Evolutionary conservation across 2,797 vertebrate genomes (phyloP).

Genomic region (Arrhamphus sclerolepis): DNA sequence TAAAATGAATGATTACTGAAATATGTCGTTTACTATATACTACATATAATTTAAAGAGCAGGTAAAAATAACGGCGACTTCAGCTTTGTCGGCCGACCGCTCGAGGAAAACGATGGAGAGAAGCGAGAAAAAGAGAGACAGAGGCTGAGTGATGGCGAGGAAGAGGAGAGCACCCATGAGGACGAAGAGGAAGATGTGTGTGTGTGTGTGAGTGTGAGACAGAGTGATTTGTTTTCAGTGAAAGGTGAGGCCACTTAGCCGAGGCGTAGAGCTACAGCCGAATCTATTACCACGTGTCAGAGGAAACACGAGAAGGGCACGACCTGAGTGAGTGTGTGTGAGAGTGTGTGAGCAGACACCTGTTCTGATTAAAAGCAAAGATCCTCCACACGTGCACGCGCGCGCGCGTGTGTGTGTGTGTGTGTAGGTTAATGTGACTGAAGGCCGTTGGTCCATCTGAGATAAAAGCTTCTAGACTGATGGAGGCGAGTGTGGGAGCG

Average conservation of each 20-base stretch:
- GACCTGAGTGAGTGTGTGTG: slow-evolving; percentile 74
- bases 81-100: not conserved
- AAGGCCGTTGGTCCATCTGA: slow-evolving; percentile 35
- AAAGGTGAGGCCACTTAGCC: slow-evolving; percentile 97
- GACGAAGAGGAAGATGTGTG: slow-evolving; percentile 18
- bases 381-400: not conserved
- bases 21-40: no score
- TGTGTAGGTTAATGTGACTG: slow-evolving; percentile 24
- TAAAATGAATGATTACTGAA: no score
- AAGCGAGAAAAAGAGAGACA: slow-evolving; percentile 3
- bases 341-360: not conserved
- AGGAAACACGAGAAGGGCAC: slow-evolving; percentile 94
- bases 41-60: no score
- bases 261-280: slow-evolving; percentile 89
- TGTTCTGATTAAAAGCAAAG: slow-evolving; percentile 17
- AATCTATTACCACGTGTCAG: slow-evolving; percentile 99
- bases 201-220: slow-evolving; percentile 14
- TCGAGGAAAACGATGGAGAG: not conserved
- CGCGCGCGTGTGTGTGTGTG: slow-evolving; percentile 12
- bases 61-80: not conserved
- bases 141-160: slow-evolving; percentile 58
- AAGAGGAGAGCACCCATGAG: slow-evolving; percentile 64
- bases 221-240: slow-evolving; percentile 98
- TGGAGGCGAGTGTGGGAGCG: slow-evolving; percentile 18
- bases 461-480: slow-evolving; percentile 57